phyloP scores from a whole-genome alignment of 2,113 vertebrate species.

The Onychorhynchus coronatus region DNA sequence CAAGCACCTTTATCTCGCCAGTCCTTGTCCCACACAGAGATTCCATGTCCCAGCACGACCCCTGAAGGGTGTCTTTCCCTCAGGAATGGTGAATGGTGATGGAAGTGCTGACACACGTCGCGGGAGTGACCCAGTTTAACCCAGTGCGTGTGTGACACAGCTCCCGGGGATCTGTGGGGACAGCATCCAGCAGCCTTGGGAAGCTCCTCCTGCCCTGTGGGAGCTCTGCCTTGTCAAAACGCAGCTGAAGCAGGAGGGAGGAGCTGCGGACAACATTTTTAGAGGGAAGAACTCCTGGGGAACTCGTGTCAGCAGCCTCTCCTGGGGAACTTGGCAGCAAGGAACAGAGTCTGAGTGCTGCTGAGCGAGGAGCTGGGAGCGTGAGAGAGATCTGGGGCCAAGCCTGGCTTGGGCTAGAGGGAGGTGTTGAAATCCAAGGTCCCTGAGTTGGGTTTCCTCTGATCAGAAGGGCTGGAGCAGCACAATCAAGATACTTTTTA shows the following conservation, averaged over 20 bases:
- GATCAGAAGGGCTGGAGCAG: not conserved
- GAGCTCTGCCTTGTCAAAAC: not conserved
- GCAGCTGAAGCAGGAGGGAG: not conserved
- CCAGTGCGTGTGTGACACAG: not conserved
- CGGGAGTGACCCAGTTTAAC: not conserved
- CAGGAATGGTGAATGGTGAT: not conserved
- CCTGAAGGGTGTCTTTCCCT: not conserved
- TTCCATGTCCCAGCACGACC: not conserved
- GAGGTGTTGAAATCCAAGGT: not conserved
- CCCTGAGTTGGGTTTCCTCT: not conserved
- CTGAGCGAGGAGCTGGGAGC: not conserved
- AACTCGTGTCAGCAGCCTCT: not conserved
- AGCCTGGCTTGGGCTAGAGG: not conserved
- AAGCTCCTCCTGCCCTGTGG: not conserved
- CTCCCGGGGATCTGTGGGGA: not conserved
- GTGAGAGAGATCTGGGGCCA: not conserved
- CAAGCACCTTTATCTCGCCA: not conserved
- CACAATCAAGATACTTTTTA: not conserved
- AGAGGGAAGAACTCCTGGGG: not conserved
- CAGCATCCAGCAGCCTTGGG: not conserved
- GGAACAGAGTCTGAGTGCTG: not conserved
- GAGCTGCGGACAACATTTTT: not conserved
- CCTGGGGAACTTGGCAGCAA: not conserved
- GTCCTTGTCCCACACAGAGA: not conserved
- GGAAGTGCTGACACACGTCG: not conserved